A percentile compares a stretch with the other conserved stretches of the same genome.
Conservation (phyloP, 2,797 vertebrate genomes). For the Crocidura indochinensis region DNA sequence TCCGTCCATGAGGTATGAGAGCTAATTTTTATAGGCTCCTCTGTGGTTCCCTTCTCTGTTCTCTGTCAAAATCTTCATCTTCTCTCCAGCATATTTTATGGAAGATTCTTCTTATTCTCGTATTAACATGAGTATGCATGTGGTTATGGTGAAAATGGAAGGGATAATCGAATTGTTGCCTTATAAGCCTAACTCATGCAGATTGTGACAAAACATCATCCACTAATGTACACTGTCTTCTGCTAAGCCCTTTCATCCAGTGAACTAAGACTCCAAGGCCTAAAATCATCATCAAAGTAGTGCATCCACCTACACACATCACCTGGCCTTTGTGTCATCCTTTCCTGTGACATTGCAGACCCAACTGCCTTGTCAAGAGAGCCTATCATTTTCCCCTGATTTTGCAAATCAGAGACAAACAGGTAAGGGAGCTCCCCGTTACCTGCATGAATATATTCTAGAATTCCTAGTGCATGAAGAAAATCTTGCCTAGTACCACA, state of each 20-base stretch:
- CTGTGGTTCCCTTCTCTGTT: neutral
- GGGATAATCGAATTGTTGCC: neutral
- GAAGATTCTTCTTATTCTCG: neutral
- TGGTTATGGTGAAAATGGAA: neutral
- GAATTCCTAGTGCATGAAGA: neutral
- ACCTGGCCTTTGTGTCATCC: neutral
- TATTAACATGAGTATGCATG: too few species aligned
- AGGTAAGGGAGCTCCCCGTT: too few species aligned
- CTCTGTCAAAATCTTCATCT: neutral
- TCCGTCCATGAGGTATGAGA: neutral
- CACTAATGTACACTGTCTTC: neutral
- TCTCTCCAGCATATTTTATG: neutral
- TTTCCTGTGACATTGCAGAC: neutral
- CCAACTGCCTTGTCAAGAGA: neutral
- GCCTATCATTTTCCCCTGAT: neutral
- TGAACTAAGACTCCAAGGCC: neutral
- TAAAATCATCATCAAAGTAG: too few species aligned
- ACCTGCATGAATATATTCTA: neutral
- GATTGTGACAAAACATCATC: neutral
- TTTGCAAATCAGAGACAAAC: constrained; percentile 1
- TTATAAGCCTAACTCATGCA: neutral
- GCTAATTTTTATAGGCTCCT: neutral
- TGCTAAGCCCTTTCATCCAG: neutral
- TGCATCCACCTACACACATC: too few species aligned
- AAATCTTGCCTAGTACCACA: neutral